Evolutionary conservation across 2,797 vertebrate genomes (phyloP).

Genomic region (Falco rusticolus): DNA sequence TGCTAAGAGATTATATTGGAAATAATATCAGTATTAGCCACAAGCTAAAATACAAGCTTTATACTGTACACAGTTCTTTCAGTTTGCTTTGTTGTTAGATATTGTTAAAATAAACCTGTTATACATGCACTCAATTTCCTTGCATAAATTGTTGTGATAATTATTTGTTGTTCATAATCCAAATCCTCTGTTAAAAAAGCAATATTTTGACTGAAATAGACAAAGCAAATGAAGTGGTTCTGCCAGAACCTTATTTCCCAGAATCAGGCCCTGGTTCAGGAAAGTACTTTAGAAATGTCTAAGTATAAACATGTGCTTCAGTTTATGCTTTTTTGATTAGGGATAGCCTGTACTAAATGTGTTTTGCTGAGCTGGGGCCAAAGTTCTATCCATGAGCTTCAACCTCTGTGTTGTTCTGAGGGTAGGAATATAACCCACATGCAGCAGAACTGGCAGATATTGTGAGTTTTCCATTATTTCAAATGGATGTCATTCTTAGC

Average conservation of each 20-base stretch:
- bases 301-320: neutral
- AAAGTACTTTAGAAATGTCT: neutral
- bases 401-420: neutral
- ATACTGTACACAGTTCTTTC: neutral
- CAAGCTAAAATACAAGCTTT: conserved; percentile 36
- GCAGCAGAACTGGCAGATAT: neutral
- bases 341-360: neutral
- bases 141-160: conserved; percentile 23
- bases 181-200: conserved; percentile 18
- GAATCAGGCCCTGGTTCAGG: neutral
- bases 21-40: conserved; percentile 43
- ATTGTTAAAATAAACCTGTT: conserved; percentile 59
- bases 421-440: neutral
- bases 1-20: neutral
- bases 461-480: neutral
- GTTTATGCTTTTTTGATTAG: neutral
- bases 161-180: conserved; percentile 38
- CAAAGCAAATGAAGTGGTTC: neutral
- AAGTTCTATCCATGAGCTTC: neutral
- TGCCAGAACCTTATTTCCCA: neutral
- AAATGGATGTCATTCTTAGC: neutral
- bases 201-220: neutral
- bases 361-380: neutral
- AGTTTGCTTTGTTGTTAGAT: conserved; percentile 24
- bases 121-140: conserved; percentile 17